Percentiles rank a stretch among this genome's conserved stretches.
Conservation (phyloP, 2,113 vertebrate genomes). For the Salvelinus namaycush region DNA sequence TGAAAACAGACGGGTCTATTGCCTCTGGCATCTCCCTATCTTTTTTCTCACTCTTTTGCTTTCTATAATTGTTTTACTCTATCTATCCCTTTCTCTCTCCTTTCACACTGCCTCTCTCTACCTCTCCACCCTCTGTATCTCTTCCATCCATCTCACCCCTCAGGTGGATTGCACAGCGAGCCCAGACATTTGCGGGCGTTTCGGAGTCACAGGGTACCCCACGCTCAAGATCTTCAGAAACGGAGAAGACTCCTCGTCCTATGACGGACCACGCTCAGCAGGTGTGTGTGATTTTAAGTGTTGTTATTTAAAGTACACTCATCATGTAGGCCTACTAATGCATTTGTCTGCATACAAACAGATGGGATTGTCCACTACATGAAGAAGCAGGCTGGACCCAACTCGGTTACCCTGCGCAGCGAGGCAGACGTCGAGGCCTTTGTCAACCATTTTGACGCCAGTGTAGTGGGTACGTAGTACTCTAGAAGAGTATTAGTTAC, state of each 20-base stretch:
- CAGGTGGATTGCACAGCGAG: constrained; percentile 73
- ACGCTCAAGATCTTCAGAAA: constrained; percentile 74
- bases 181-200: constrained; percentile 61
- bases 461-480: constrained; percentile 65
- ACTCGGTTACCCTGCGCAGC: constrained; percentile 60
- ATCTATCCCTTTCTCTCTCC: neutral
- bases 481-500: neutral
- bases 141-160: neutral
- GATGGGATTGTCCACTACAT: constrained; percentile 73
- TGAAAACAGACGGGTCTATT: too few relatives aligned
- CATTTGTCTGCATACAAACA: constrained; percentile 28
- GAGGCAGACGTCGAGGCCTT: constrained; percentile 68
- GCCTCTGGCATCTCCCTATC: too few relatives aligned
- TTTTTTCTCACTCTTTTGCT: neutral
- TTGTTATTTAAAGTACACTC: neutral
- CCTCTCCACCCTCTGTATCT: neutral
- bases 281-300: constrained; percentile 30
- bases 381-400: constrained; percentile 74
- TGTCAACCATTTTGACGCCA: constrained; percentile 67
- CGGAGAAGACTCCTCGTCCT: constrained; percentile 64
- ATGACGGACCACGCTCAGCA: constrained; percentile 72
- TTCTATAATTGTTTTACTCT: neutral
- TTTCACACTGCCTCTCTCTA: neutral
- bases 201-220: constrained; percentile 70
- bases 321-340: neutral